These are phyloP conservation scores for Cylloceria caligata DNA, from an alignment of 2,888 invertebrate species.

Conservation along the genomic window DNA sequence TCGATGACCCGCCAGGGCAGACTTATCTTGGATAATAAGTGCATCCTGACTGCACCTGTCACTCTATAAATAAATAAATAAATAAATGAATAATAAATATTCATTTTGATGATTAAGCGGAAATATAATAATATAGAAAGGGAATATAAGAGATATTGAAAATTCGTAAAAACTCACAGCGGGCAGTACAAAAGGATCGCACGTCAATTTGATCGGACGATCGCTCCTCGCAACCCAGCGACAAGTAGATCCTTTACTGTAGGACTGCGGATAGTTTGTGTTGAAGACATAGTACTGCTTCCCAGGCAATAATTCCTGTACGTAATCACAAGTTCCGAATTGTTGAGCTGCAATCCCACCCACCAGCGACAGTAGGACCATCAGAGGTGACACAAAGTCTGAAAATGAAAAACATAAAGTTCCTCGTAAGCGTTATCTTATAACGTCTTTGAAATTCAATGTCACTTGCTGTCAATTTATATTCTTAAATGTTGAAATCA, in stretches of 20 bases:
- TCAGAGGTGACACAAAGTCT: slow-evolving; percentile 69
- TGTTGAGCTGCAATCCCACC: slow-evolving; percentile 79
- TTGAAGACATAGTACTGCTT: slow-evolving; percentile 85
- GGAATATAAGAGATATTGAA: not conserved
- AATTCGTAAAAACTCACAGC: slow-evolving; percentile 81
- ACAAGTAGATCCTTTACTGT: slow-evolving; percentile 83
- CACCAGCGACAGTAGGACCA: slow-evolving; percentile 79
- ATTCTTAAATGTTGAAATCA: not conserved
- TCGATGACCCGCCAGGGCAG: slow-evolving; percentile 85
- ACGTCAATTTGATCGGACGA: slow-evolving; percentile 81
- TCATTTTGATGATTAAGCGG: not conserved
- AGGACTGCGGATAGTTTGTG: slow-evolving; percentile 85
- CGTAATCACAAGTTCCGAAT: slow-evolving; percentile 84
- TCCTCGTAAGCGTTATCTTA: no score
- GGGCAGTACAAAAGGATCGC: slow-evolving; percentile 85
- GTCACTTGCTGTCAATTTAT: not conserved
- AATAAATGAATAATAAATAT: not conserved
- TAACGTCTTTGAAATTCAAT: no score
- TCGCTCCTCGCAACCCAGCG: slow-evolving; percentile 86
- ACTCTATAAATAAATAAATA: slow-evolving; percentile 81
- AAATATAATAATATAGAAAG: not conserved
- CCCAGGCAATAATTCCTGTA: slow-evolving; percentile 82
- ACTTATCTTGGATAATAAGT: slow-evolving; percentile 84
- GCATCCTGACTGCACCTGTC: slow-evolving; percentile 85
- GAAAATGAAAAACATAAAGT: slow-evolving; percentile 66